These are phyloP conservation scores for Eretmochelys imbricata DNA, from an alignment of 2,113 vertebrate genomes.

Conservation along the genomic window DNA sequence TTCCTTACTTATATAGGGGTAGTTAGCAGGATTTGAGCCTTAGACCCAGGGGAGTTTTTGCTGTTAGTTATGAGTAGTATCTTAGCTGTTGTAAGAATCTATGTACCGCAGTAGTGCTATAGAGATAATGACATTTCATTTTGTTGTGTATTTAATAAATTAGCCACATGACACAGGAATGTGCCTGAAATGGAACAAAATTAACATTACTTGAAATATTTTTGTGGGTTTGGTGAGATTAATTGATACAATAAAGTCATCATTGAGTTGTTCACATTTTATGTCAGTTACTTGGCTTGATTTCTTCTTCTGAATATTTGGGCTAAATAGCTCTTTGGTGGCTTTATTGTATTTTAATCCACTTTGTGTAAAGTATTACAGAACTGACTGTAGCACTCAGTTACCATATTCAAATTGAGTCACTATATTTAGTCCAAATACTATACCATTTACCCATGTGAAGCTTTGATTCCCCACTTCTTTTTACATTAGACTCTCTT, in stretches of 20 bases:
- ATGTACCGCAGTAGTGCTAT: not conserved
- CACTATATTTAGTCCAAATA: not conserved
- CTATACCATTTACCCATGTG: not conserved
- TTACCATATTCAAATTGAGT: conserved; percentile 43
- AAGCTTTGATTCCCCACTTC: not conserved
- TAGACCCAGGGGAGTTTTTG: not conserved
- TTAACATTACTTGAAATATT: conserved; percentile 33
- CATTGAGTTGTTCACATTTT: conserved; percentile 47
- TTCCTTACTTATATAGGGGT: not conserved
- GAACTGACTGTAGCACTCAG: conserved; percentile 19
- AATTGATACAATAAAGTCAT: conserved; percentile 54
- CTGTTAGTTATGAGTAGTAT: not conserved
- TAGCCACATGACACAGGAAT: not conserved
- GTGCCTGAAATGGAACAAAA: conserved; percentile 14
- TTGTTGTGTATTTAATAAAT: not conserved
- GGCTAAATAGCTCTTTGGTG: conserved; percentile 32
- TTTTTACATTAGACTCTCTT: not conserved
- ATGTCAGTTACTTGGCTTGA: conserved; percentile 44
- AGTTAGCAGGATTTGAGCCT: not conserved
- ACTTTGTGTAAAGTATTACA: conserved; percentile 22
- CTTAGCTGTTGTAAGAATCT: not conserved
- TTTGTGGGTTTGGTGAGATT: conserved; percentile 30
- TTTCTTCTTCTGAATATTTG: conserved; percentile 20
- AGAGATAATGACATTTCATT: not conserved
- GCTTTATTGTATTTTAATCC: conserved; percentile 33